Conservation (phyloP, 2,888 invertebrate species). For the Phyllotreta striolata region DNA sequence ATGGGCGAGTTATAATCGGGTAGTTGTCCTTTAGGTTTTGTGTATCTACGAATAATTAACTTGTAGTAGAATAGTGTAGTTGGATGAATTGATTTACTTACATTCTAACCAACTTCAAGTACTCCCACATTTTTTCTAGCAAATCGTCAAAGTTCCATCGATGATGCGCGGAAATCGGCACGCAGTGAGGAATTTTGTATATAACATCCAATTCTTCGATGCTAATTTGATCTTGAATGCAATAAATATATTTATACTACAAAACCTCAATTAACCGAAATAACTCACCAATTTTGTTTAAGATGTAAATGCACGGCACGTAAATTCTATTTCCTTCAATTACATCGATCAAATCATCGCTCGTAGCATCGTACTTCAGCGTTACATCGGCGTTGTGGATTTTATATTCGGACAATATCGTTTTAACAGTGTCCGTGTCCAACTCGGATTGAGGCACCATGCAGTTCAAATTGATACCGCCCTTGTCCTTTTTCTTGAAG, state of each 20-base stretch:
- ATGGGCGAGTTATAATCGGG: conserved; percentile 98
- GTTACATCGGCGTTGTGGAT: conserved; percentile 99
- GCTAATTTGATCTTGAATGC: conserved; percentile 83
- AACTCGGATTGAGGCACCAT: conserved; percentile 93
- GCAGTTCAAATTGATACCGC: conserved; percentile 94
- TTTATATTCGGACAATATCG: conserved; percentile 96
- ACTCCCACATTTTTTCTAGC: conserved; percentile 98
- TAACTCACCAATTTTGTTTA: conserved; percentile 92
- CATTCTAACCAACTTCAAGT: conserved; percentile 92
- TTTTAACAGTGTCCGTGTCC: conserved; percentile 93
- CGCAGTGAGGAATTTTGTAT: conserved; percentile 99
- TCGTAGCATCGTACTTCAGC: conserved; percentile 91
- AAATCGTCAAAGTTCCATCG: conserved; percentile 99
- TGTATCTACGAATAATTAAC: conserved; percentile 76
- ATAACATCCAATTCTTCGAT: conserved; percentile 97
- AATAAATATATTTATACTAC: neutral
- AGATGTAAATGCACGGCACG: conserved; percentile 96
- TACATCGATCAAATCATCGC: conserved; percentile 97
- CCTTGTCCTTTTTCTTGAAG: conserved; percentile 97
- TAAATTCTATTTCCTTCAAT: conserved; percentile 99
- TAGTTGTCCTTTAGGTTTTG: conserved; percentile 98
- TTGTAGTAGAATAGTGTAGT: neutral
- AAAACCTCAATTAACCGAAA: too few relatives aligned
- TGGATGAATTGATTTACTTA: conserved; percentile 60
- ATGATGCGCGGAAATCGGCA: conserved; percentile 99